Base-by-base conservation (phyloP, 1,140 invertebrate species). In the Euwallacea fornicatus region DNA sequence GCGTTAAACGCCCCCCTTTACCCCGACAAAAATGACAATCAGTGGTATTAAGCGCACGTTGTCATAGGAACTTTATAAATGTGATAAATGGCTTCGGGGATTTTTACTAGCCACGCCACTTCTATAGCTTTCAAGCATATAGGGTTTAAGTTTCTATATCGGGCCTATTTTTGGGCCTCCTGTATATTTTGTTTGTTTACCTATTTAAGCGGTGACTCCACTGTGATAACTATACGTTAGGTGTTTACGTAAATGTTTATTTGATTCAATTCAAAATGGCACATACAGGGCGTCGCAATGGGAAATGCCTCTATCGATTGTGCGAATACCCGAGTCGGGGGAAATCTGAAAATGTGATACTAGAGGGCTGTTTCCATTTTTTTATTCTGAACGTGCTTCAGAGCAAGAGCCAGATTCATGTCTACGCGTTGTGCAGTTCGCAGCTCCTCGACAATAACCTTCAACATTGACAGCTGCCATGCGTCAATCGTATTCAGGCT, bases 161-260 rank as follows among this genome's bases (percentile, higher is more conserved):
- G 10, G 13, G 10, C 10, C 10, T 50, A 50, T 2, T 11, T 13
- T 50, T 11, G 13, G 10, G 10, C 21, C 21, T 33, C 21, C 21
- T 33, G 21, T 33, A 33, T 33, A 33, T 33, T 33, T 33, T 33
- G 21, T n/a, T 15, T 61, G 50, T 55, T 62, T 62, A 69, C 54
- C 59, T 66, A 59, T 66, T 13, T 66, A 59, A 71, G 59, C 69
- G 69, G 69, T 71, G 69, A 71, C 69, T 65, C 44, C 69, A 71
- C 69, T 71, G 69, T 71, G 69, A 71, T 71, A 71, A 60, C 62
- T 70, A 11, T 58, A 58, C 13, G 9, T 50, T 50, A 11, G 21
- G 21, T 33, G 21, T 33, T 33, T 50, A 50, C 16, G 46, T 62
- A 70, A 70, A 62, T 70, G 64, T 70, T 58, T 33, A 33, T 33